Conservation (phyloP, 2,113 vertebrate genomes). For the Aptenodytes forsteri region DNA sequence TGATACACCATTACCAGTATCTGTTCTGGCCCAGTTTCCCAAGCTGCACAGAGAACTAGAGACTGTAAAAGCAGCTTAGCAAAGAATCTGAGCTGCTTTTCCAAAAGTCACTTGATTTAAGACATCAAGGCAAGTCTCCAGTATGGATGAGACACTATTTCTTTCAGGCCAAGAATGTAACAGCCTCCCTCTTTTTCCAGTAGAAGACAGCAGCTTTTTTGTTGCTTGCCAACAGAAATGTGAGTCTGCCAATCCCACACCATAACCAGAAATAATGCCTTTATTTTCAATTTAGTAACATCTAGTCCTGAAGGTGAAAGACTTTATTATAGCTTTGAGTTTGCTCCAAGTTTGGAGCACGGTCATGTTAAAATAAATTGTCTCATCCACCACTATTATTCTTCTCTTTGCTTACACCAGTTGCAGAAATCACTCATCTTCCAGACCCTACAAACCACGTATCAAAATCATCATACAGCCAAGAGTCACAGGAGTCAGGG, state of each 20-base stretch:
- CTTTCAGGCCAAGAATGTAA: neutral
- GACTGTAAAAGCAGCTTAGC: neutral
- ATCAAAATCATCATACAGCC: neutral
- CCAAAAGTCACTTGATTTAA: neutral
- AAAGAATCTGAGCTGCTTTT: neutral
- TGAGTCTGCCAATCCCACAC: neutral
- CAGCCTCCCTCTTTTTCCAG: neutral
- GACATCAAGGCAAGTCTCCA: neutral
- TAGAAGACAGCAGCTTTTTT: neutral
- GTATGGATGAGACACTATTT: neutral
- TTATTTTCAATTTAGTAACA: neutral
- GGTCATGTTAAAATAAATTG: neutral
- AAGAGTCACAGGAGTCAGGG: neutral
- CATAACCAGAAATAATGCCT: neutral
- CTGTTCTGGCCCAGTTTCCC: neutral
- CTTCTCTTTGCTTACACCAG: neutral
- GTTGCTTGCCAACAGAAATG: neutral
- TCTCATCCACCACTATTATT: neutral
- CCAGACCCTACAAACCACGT: neutral
- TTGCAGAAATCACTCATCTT: neutral
- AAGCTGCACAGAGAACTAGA: neutral
- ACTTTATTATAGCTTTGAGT: neutral
- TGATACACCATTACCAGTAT: neutral
- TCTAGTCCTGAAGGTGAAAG: neutral
- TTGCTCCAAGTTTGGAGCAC: neutral